Evolutionary conservation across 2,797 vertebrate genomes (phyloP).

Genomic region (Typhlichthys subterraneus): DNA sequence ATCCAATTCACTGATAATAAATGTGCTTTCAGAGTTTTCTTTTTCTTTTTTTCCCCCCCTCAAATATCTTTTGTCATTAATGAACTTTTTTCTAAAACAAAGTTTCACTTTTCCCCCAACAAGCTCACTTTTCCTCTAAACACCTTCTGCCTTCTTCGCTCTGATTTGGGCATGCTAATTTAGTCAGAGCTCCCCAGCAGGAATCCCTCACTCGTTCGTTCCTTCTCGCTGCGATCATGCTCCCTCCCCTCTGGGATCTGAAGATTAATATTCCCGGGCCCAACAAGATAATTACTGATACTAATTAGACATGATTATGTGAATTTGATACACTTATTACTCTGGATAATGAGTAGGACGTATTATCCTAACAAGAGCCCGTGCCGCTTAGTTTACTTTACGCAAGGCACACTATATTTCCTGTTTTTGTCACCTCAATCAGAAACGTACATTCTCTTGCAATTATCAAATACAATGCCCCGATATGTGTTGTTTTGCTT

Average conservation of each 20-base stretch:
- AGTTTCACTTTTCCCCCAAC: constrained; percentile 65
- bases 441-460: constrained; percentile 62
- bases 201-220: constrained; percentile 76
- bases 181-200: constrained; percentile 78
- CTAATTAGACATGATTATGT: constrained; percentile 99
- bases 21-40: too few species aligned
- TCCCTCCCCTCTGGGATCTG: constrained; percentile 86
- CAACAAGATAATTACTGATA: constrained; percentile 98
- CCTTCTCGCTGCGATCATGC: constrained; percentile 76
- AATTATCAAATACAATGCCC: constrained; percentile 59
- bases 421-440: constrained; percentile 74
- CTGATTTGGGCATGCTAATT: constrained; percentile 84
- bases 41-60: too few species aligned
- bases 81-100: constrained; percentile 42
- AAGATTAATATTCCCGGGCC: constrained; percentile 95
- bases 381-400: constrained; percentile 82
- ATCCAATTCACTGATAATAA: too few species aligned
- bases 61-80: constrained; percentile 13
- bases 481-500: constrained; percentile 42
- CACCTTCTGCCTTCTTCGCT: constrained; percentile 50
- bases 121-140: constrained; percentile 25
- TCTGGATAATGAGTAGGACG: constrained; percentile 88
- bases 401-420: constrained; percentile 70
- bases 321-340: constrained; percentile 95
- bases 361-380: constrained; percentile 86